Percentiles rank a stretch among this genome's conserved stretches.
Conservation (phyloP, 2,888 invertebrate species). For the Lobophora halterata region DNA sequence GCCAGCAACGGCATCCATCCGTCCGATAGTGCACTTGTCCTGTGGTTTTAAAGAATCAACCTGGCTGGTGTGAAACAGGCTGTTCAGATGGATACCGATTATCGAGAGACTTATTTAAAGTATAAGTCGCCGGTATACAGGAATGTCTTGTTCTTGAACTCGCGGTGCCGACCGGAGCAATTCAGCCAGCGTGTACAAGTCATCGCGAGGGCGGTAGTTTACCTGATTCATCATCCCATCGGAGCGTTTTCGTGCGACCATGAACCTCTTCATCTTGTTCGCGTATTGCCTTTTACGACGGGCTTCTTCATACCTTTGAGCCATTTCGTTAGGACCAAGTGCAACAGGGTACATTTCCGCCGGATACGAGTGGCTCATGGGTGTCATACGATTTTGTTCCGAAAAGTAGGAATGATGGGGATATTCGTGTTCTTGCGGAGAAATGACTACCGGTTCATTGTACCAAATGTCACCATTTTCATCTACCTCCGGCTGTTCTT, state of each 20-base stretch:
- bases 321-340: slow-evolving; percentile 64
- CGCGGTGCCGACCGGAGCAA: slow-evolving; percentile 76
- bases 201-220: slow-evolving; percentile 75
- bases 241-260: slow-evolving; percentile 81
- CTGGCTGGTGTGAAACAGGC: slow-evolving; percentile 29
- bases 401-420: slow-evolving; percentile 72
- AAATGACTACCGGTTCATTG: slow-evolving; percentile 79
- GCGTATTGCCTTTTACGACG: slow-evolving; percentile 75
- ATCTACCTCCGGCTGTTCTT: slow-evolving; percentile 73
- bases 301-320: slow-evolving; percentile 70
- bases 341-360: slow-evolving; percentile 68
- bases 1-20: slow-evolving; percentile 43
- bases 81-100: slow-evolving; percentile 43
- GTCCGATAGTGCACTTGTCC: slow-evolving; percentile 32
- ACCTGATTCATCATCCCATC: slow-evolving; percentile 67
- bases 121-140: slow-evolving; percentile 82
- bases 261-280: slow-evolving; percentile 81
- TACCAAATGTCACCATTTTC: slow-evolving; percentile 81
- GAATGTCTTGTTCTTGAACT: slow-evolving; percentile 79
- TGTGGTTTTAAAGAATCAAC: slow-evolving; percentile 25
- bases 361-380: slow-evolving; percentile 56
- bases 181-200: slow-evolving; percentile 81
- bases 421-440: slow-evolving; percentile 63
- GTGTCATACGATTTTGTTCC: slow-evolving; percentile 68
- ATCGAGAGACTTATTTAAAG: slow-evolving; percentile 63